Base-by-base conservation (phyloP, 2,888 invertebrate genomes). In the Molorchus minor region DNA sequence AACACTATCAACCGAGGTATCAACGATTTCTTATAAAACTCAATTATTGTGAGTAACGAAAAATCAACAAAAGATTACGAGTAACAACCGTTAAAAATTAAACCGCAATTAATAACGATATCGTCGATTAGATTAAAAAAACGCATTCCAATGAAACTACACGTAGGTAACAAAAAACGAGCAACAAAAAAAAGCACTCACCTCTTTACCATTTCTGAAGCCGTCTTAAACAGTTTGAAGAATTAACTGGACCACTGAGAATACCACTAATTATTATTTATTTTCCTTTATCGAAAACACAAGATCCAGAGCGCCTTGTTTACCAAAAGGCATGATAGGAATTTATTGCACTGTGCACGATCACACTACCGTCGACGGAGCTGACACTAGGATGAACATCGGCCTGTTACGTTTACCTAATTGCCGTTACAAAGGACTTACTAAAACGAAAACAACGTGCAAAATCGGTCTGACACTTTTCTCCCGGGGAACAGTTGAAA, bases 121-220 rank as follows among this genome's bases (percentile, higher is more conserved):
- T 55, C 16, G 25, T 21, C 36, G 40, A 36, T 19, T 54, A 47
- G 15, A 35, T 30, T 54, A 15, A 15, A 56, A 51, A 55, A 51
- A 55, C 52, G 44, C 25, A 40, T 35, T 46, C 15, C 15, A 16
- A 16, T 8, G 25, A 25, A 25, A 5, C 25, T 8, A 8, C 25
- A 30, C 12, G 20, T 53, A 13, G 12, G 44, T 29, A 17, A 20
- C 12, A 47, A 19, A 49, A 53, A 38, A 36, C 20, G 33, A 17
- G 25, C 49, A 40, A 40, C n/a, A 45, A 13, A 21, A 43, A 43
- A 44, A 13, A 7, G 17, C 54, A 74, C 77, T 66, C 66, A 80
- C 80, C 80, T 79, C 77, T 81, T 81, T 62, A 81, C 80, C 80
- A 81, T 81, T 71, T 79, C 79, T 76, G 79, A 72, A 75, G 79